Base-by-base conservation (phyloP, 2,797 vertebrate species). In the Galaxias olidus region DNA sequence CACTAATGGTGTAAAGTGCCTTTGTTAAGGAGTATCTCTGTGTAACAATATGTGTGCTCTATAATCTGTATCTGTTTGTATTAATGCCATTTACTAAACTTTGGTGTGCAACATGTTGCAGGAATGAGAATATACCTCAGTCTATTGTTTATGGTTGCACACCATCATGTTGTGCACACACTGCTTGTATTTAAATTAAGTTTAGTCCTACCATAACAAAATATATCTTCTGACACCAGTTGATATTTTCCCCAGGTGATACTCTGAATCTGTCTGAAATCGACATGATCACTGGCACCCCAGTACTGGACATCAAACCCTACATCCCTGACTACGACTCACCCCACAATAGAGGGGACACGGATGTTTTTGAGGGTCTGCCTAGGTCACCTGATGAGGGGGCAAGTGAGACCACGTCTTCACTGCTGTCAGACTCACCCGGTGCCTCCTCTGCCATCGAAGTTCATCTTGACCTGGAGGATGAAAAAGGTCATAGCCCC, bases 311-410 rank as follows among this genome's bases (percentile, higher is more conserved):
- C 75, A 92, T 96, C 72, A 96, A 96, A 77, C 95, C 95, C 10
- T 96, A 94, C 74, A 95, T 96, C 71, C 91, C 94, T 40, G 93
- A 94, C 42, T 96, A 96, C 11, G 95, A 96, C 82, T 91, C 90
- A 2, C 93, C 93, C 0, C 65, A 78, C 55, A 73, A 64, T 48
- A 79, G 87, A 57, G 56, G 41, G 40, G 50, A 5, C 50, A 10
- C n/a, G 5, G 68, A 72, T 17, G 10, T 63, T 41, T 14, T 1
- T 15, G 46, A 65, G 12, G 14, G 4, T 30, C 6, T 54, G 0
- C 0, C 11, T 48, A 17, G 8, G 7, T 40, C 60, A 30, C 53
- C 40, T 4, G 67, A 84, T 8, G 47, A 76, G 8, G 59, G 48
- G 43, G 57, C 61, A 11, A 72, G 56, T 20, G 63, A 66, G 11